phyloP scores from a whole-genome alignment of 2,888 invertebrate species.

The Nasonovia ribisnigri region DNA sequence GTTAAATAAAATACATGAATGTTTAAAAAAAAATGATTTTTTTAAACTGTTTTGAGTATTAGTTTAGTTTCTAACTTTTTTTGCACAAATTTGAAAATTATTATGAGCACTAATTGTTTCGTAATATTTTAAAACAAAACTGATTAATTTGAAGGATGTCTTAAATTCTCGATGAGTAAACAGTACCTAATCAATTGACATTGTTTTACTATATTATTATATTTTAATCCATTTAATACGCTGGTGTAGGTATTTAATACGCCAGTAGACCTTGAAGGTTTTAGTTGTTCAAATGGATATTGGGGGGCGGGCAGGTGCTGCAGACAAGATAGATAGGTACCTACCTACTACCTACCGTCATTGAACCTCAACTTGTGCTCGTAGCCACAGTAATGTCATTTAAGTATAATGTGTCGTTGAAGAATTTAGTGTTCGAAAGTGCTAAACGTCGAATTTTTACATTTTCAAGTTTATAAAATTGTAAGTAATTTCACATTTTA shows the following conservation, averaged over 20 bases:
- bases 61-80: background rate
- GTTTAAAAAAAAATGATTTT: background rate
- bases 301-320: conserved; percentile 32
- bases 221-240: conserved; percentile 45
- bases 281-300: conserved; percentile 35
- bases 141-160: conserved; percentile 30
- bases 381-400: background rate
- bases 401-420: background rate
- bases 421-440: background rate
- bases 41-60: background rate
- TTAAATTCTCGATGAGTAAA: background rate
- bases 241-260: conserved; percentile 11
- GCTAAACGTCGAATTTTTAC: background rate
- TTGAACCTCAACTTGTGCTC: conserved; percentile 53
- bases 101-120: background rate
- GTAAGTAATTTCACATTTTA: conserved; percentile 24
- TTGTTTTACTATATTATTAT: conserved; percentile 24
- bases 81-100: background rate
- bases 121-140: background rate
- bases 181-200: conserved; percentile 21
- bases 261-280: conserved; percentile 43
- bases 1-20: background rate
- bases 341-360: conserved; percentile 19
- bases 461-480: background rate
- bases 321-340: background rate